phyloP scores from a whole-genome alignment of 2,888 invertebrate species.

The Venusia cambrica region DNA sequence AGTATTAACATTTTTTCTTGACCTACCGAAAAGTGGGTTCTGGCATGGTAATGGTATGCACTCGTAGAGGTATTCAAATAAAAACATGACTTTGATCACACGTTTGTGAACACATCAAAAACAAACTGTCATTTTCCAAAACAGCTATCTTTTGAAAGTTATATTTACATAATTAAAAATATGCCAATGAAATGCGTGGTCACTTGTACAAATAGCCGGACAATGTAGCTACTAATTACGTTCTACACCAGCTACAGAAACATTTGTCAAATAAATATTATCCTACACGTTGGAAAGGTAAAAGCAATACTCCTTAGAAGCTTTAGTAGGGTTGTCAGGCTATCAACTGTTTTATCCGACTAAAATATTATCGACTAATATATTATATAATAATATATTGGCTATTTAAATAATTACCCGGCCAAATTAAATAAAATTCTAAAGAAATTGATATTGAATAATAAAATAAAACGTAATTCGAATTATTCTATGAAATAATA shows the following conservation, averaged over 20 bases:
- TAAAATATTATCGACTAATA: too few species aligned
- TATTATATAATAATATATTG: too few species aligned
- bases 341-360: background rate
- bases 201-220: slow-evolving; percentile 24
- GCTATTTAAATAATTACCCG: too few species aligned
- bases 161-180: slow-evolving; percentile 21
- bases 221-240: slow-evolving; percentile 47
- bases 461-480: too few species aligned
- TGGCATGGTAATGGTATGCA: too few species aligned
- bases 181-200: slow-evolving; percentile 23
- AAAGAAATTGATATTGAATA: too few species aligned
- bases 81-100: too few species aligned
- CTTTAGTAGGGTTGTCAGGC: slow-evolving; percentile 7
- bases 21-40: too few species aligned
- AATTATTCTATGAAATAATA: too few species aligned
- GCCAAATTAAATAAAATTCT: too few species aligned
- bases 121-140: slow-evolving; percentile 13
- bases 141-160: slow-evolving; percentile 22
- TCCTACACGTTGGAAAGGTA: slow-evolving; percentile 39
- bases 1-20: too few species aligned
- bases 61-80: too few species aligned
- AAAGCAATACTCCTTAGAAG: slow-evolving; percentile 48
- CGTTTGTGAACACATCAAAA: slow-evolving; percentile 19
- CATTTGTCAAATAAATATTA: slow-evolving; percentile 59
- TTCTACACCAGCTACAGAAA: slow-evolving; percentile 41